Evolutionary conservation across 2,888 invertebrate genomes (phyloP).

Genomic region (Pomacea canaliculata): DNA sequence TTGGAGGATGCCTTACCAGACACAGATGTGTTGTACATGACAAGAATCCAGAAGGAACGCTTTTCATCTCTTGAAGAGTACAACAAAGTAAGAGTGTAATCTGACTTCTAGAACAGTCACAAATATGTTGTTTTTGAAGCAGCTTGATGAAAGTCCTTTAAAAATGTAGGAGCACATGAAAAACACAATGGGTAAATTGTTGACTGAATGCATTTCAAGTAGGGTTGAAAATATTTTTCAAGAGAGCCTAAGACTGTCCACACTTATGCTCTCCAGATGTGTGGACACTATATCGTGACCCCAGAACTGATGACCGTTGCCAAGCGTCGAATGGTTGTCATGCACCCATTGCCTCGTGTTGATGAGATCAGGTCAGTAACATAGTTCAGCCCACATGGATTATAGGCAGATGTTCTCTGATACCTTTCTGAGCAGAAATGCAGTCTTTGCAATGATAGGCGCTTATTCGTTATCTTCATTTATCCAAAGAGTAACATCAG

Average conservation of each 20-base stretch:
- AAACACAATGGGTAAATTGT: too few species aligned
- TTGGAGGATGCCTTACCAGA: slow-evolving; percentile 90
- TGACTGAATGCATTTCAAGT: not conserved
- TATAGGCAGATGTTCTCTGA: too few species aligned
- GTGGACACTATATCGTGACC: slow-evolving; percentile 90
- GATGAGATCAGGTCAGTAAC: slow-evolving; percentile 81
- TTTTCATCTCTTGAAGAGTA: slow-evolving; percentile 88
- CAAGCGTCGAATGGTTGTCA: slow-evolving; percentile 92
- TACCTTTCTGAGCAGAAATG: too few species aligned
- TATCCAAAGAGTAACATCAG: too few species aligned
- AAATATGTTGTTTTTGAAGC: not conserved
- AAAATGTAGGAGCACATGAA: too few species aligned
- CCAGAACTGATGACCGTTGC: slow-evolving; percentile 96
- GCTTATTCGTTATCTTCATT: too few species aligned
- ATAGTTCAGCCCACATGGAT: not conserved
- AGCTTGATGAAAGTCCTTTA: too few species aligned
- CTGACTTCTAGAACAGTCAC: slow-evolving; percentile 32
- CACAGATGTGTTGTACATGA: slow-evolving; percentile 98
- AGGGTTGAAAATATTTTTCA: too few species aligned
- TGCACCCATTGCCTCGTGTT: slow-evolving; percentile 96
- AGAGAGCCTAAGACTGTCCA: too few species aligned
- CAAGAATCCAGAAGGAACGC: slow-evolving; percentile 94
- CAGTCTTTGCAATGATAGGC: too few species aligned
- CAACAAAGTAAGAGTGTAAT: slow-evolving; percentile 74
- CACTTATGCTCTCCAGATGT: slow-evolving; percentile 75